Conservation (phyloP, 2,888 invertebrate species). For the Drosophila picticornis region DNA sequence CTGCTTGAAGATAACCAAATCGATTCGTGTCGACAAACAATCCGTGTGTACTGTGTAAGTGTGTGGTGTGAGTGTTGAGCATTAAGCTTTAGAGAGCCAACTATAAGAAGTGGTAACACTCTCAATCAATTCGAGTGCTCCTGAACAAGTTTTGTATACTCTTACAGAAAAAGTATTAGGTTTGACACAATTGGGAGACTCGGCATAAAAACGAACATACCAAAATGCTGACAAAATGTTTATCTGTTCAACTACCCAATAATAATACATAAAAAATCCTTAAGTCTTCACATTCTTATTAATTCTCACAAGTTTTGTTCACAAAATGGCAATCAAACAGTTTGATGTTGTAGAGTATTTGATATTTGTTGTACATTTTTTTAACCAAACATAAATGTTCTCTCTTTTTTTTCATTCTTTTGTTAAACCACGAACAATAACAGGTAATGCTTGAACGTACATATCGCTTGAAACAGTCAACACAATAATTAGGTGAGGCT, state of each 20-base stretch:
- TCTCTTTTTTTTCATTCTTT: background rate
- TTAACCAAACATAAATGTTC: background rate
- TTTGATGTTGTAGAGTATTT: slow-evolving; percentile 1
- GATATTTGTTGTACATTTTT: background rate
- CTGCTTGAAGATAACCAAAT: slow-evolving; percentile 67
- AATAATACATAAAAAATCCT: background rate
- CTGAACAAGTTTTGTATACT: slow-evolving; percentile 45
- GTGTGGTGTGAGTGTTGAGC: slow-evolving; percentile 5
- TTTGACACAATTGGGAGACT: background rate
- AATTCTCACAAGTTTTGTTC: background rate
- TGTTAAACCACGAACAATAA: slow-evolving; percentile 20
- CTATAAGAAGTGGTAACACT: slow-evolving; percentile 55
- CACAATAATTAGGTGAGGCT: slow-evolving; percentile 44
- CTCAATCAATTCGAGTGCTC: slow-evolving; percentile 56
- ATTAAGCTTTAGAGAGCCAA: slow-evolving; percentile 66
- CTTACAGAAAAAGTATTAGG: background rate
- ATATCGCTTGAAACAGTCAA: slow-evolving; percentile 7
- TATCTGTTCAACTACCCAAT: background rate
- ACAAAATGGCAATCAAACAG: background rate
- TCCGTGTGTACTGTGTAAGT: slow-evolving; percentile 9
- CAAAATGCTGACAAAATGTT: background rate
- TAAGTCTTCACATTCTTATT: background rate
- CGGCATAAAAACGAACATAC: background rate
- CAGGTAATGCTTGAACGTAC: slow-evolving; percentile 15
- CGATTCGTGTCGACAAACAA: slow-evolving; percentile 60